phyloP scores from a whole-genome alignment of 37 sponge, comb jelly and placozoan genomes.

The Ianthella basta region DNA sequence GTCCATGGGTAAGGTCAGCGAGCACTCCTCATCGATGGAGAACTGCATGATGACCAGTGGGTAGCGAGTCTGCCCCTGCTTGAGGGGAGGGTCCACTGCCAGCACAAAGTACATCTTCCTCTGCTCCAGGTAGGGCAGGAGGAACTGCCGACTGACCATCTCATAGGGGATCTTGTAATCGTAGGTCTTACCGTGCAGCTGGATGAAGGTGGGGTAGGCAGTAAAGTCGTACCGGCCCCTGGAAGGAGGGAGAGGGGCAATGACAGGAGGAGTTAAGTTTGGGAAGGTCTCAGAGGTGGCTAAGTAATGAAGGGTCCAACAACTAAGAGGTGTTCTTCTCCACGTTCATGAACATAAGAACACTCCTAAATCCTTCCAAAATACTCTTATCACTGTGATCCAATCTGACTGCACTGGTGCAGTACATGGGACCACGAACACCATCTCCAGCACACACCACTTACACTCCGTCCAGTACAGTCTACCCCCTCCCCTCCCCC shows the following conservation, averaged over 20 bases:
- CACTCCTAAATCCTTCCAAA: too few species aligned
- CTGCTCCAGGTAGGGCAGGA: conserved; percentile 93
- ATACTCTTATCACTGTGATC: too few species aligned
- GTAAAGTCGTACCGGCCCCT: conserved; percentile 96
- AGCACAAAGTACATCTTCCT: conserved; percentile 95
- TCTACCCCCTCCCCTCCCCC: too few species aligned
- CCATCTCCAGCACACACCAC: too few species aligned
- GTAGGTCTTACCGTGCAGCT: conserved; percentile 96
- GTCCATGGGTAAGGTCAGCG: conserved; percentile 71
- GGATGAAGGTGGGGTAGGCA: conserved; percentile 92
- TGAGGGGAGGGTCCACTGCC: conserved; percentile 92
- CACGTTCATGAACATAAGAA: too few species aligned
- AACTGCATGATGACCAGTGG: conserved; percentile 87
- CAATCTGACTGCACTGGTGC: too few species aligned
- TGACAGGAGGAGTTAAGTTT: too few species aligned
- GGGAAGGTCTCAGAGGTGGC: neutral
- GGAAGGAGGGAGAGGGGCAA: neutral
- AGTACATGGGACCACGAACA: neutral
- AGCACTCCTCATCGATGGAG: conserved; percentile 78
- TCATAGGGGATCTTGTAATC: conserved; percentile 95
- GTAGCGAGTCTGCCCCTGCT: conserved; percentile 97
- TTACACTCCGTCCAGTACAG: too few species aligned
- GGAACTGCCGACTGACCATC: conserved; percentile 82
- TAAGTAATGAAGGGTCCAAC: too few species aligned
- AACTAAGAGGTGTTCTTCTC: neutral